A percentile compares a stretch with the other conserved stretches of the same genome.
Evolutionary conservation across 92 coral and sea anemone genomes (phyloP).

Genomic region (Zoanthus solanderi): DNA sequence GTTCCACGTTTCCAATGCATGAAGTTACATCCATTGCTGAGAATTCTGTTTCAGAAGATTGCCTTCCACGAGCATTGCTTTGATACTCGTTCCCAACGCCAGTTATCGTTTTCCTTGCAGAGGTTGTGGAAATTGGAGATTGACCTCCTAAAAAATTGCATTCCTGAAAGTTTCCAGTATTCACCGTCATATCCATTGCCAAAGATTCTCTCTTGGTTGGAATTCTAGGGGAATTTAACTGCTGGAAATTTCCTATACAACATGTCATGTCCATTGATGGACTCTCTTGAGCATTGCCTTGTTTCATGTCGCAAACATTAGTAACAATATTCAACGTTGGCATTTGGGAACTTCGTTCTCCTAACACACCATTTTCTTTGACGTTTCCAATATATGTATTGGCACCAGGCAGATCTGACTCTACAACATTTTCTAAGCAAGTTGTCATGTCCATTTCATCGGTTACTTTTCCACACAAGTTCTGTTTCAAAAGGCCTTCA

Average conservation of each 20-base stretch:
- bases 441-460: constrained; percentile 8
- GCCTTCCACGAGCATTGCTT: background rate
- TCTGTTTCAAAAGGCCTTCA: background rate
- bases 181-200: constrained; percentile 24
- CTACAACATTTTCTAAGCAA: background rate
- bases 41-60: background rate
- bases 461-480: background rate
- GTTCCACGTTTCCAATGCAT: background rate
- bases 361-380: background rate
- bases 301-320: background rate
- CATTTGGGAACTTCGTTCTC: background rate
- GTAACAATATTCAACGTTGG: background rate
- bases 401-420: background rate
- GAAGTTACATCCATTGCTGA: constrained; percentile 18
- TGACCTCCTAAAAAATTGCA: background rate
- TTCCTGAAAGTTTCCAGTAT: constrained; percentile 5
- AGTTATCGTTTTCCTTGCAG: background rate
- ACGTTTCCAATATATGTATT: background rate
- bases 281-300: background rate
- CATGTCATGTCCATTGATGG: constrained; percentile 31
- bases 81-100: background rate
- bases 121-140: background rate
- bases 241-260: constrained; percentile 1
- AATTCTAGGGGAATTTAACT: background rate
- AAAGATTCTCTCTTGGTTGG: background rate